Evolutionary conservation across 2,797 vertebrate genomes (phyloP).

Genomic region (Halcyon badia): DNA sequence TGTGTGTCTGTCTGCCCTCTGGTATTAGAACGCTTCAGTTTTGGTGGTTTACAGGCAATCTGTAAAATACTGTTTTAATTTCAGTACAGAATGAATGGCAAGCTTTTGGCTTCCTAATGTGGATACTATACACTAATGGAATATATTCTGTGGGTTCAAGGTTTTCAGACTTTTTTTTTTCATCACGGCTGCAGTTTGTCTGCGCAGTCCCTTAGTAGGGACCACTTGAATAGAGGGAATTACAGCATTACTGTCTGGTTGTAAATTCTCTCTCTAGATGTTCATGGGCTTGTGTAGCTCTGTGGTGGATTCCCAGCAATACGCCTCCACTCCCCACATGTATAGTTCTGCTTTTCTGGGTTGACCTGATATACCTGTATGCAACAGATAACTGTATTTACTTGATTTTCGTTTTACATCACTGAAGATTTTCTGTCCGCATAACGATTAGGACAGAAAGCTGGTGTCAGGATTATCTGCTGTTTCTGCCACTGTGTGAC

Average conservation of each 20-base stretch:
- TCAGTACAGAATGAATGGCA: neutral
- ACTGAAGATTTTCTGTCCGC: conserved; percentile 38
- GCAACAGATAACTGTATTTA: neutral
- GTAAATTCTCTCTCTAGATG: neutral
- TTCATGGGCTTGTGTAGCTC: neutral
- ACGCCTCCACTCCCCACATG: neutral
- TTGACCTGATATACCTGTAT: neutral
- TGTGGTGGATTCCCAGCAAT: neutral
- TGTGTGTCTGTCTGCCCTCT: neutral
- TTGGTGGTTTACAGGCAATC: neutral
- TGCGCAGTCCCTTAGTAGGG: neutral
- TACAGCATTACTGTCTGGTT: neutral
- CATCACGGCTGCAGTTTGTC: neutral
- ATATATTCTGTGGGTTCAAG: neutral
- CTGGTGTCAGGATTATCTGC: conserved; percentile 56
- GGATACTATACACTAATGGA: neutral
- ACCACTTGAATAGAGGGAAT: neutral
- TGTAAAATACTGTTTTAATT: neutral
- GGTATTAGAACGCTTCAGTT: neutral
- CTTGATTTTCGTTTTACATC: conserved; percentile 15
- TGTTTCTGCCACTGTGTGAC: conserved; percentile 52
- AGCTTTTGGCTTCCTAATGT: neutral
- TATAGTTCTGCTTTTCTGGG: neutral
- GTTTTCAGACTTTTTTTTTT: neutral
- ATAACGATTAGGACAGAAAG: conserved; percentile 36